Conservation (phyloP, 2,113 vertebrate species). For the Pollimyrus isidori region DNA sequence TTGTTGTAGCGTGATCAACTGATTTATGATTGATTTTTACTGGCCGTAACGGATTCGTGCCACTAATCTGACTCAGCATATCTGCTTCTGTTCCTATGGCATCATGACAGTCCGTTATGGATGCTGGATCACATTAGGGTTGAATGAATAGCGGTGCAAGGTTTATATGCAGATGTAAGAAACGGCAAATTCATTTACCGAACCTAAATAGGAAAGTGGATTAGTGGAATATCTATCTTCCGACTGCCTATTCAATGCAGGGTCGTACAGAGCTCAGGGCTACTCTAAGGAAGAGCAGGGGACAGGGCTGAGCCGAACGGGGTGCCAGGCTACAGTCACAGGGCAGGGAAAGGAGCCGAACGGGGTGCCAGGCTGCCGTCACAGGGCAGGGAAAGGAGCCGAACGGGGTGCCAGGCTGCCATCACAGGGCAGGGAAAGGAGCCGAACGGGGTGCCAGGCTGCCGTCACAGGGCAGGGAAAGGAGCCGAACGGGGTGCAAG, state of each 20-base stretch:
- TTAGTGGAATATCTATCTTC: neutral
- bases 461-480: neutral
- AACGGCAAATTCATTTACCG: neutral
- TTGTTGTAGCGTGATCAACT: neutral
- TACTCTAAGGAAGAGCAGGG: neutral
- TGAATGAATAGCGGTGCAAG: neutral
- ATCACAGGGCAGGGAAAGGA: neutral
- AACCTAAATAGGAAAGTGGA: neutral
- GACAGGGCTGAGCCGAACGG: neutral
- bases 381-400: neutral
- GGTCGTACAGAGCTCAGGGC: neutral
- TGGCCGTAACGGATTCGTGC: conserved; percentile 5
- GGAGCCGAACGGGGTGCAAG: too few species aligned
- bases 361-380: neutral
- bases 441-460: too few species aligned
- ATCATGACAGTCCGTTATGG: neutral
- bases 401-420: neutral
- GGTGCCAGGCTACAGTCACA: neutral
- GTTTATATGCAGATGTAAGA: neutral
- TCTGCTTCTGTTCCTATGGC: neutral
- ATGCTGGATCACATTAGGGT: neutral
- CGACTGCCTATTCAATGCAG: neutral
- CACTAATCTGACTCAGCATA: conserved; percentile 3
- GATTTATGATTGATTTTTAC: conserved; percentile 7
- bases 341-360: neutral